phyloP scores from a whole-genome alignment of 2,113 vertebrate species.

The Sorex araneus region DNA sequence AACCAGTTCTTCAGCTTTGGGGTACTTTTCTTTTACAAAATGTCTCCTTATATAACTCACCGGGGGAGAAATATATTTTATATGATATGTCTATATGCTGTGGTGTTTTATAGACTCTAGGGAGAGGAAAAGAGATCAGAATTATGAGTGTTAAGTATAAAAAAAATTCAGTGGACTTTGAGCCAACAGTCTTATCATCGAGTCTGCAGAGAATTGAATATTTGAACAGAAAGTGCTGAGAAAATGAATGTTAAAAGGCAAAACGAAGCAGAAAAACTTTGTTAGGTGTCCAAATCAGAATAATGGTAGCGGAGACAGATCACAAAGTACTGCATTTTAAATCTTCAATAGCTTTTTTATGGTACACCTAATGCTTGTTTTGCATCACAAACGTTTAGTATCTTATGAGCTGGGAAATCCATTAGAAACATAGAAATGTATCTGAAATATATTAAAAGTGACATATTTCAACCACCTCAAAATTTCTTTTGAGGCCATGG shows the following conservation, averaged over 20 bases:
- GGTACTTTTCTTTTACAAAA: neutral
- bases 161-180: neutral
- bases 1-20: neutral
- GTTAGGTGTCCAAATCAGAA: neutral
- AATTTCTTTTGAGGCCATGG: constrained; percentile 46
- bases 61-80: neutral
- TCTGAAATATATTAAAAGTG: neutral
- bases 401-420: neutral
- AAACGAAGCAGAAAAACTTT: neutral
- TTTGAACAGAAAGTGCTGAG: neutral
- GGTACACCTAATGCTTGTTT: constrained; percentile 1
- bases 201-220: neutral
- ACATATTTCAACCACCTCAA: constrained; percentile 28
- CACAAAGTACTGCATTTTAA: neutral
- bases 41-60: neutral
- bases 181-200: neutral
- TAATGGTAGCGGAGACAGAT: neutral
- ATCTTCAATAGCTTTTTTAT: neutral
- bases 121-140: neutral
- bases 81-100: neutral
- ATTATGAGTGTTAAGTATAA: neutral
- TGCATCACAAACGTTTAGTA: neutral
- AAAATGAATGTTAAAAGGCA: neutral
- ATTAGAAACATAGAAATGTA: constrained; percentile 25
- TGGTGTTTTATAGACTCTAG: neutral